phyloP scores from a whole-genome alignment of 1,140 invertebrate species.

The Hirudo medicinalis region DNA sequence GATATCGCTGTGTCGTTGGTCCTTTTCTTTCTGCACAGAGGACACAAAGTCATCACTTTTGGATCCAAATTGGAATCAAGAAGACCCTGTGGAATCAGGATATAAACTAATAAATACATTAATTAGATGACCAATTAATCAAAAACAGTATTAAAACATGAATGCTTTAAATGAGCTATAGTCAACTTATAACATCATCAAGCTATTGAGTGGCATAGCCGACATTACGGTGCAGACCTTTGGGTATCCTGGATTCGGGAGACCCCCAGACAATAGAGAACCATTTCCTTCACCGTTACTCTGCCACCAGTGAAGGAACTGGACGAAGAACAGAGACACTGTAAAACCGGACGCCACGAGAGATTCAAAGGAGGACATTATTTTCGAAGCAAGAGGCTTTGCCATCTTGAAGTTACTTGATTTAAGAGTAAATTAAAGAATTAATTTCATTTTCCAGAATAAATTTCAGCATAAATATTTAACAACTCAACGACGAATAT shows the following conservation, averaged over 20 bases:
- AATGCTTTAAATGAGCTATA: too few species aligned
- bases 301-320: constrained; percentile 7
- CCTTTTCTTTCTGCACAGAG: constrained; percentile 1
- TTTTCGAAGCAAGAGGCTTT: neutral
- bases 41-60: neutral
- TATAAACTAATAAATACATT: too few species aligned
- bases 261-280: neutral
- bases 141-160: too few species aligned
- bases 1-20: neutral
- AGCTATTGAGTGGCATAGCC: too few species aligned
- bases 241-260: neutral
- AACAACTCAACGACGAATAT: neutral
- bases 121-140: too few species aligned
- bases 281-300: neutral
- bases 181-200: too few species aligned
- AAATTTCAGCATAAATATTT: neutral
- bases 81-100: too few species aligned
- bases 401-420: neutral
- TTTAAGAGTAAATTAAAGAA: neutral
- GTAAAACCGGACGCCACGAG: neutral
- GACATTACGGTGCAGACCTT: neutral
- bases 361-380: neutral
- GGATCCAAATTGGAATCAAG: too few species aligned
- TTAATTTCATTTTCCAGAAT: too few species aligned
- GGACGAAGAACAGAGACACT: neutral